Percentiles rank a stretch among this genome's conserved stretches.
Evolutionary conservation across 2,113 vertebrate species (phyloP).

Genomic region (Engraulis encrasicolus): DNA sequence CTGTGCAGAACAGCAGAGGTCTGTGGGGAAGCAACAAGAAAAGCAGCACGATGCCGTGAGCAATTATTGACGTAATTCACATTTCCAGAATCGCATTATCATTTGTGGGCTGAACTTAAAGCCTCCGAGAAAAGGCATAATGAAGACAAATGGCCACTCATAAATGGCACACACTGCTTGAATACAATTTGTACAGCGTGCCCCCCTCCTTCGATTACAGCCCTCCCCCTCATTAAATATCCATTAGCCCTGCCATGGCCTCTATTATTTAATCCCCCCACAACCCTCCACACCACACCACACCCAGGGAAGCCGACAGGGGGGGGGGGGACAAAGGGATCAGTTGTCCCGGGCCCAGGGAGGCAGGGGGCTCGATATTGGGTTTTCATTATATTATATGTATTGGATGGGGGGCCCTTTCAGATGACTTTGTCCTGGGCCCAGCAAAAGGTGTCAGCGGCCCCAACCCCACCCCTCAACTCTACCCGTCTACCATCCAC

Average conservation of each 20-base stretch:
- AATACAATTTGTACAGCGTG: neutral
- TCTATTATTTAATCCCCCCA: neutral
- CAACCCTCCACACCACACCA: neutral
- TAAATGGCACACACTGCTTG: neutral
- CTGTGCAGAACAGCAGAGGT: neutral
- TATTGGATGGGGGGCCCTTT: no score
- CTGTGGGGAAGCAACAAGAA: neutral
- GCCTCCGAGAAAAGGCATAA: neutral
- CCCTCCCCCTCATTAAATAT: neutral
- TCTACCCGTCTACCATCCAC: no score
- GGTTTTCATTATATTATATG: no score
- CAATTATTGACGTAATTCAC: neutral
- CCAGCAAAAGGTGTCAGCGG: no score
- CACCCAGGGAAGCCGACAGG: no score
- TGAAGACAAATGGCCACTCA: neutral
- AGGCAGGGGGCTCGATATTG: no score
- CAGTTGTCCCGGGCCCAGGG: no score
- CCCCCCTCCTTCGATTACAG: neutral
- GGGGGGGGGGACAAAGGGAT: no score
- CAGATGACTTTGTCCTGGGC: no score
- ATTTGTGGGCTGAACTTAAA: neutral
- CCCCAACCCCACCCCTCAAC: no score
- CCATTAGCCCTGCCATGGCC: constrained; percentile 1
- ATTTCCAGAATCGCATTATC: neutral
- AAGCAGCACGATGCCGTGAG: neutral